Conservation (phyloP, 2,113 vertebrate species). For the Chaenocephalus aceratus region DNA sequence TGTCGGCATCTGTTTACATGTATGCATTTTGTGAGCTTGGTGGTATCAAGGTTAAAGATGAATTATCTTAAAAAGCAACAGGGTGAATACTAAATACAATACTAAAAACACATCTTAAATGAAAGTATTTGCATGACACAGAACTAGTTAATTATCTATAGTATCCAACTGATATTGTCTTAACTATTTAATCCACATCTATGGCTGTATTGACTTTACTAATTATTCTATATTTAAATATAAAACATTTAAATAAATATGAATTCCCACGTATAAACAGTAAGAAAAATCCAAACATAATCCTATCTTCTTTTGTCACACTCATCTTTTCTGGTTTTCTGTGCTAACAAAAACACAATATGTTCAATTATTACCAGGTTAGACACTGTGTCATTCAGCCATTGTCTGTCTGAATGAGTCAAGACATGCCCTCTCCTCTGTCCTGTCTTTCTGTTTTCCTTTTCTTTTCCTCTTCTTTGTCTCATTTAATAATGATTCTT, state of each 20-base stretch:
- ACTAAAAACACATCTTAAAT: not conserved
- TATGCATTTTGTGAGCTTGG: constrained; percentile 14
- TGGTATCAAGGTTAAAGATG: not conserved
- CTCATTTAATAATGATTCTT: constrained; percentile 57
- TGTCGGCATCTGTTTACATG: constrained; percentile 45
- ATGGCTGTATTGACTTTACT: not conserved
- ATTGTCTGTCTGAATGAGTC: constrained; percentile 58
- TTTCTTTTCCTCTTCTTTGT: constrained; percentile 68
- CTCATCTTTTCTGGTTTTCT: constrained; percentile 17
- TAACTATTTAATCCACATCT: not conserved
- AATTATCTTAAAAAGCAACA: not conserved
- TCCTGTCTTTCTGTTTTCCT: constrained; percentile 50
- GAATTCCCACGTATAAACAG: not conserved
- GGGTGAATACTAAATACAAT: not conserved
- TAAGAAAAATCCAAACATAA: not conserved
- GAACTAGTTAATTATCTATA: not conserved
- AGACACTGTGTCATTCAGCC: constrained; percentile 55
- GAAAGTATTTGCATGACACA: not conserved
- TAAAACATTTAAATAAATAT: not conserved
- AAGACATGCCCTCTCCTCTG: constrained; percentile 58
- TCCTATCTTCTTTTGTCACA: not conserved
- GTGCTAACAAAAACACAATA: constrained; percentile 3
- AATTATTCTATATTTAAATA: not conserved
- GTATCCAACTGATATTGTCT: not conserved
- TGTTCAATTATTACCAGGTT: constrained; percentile 46